These are phyloP conservation scores for Ophion slaviceki DNA, from an alignment of 2,888 invertebrate species.

Conservation along the genomic window DNA sequence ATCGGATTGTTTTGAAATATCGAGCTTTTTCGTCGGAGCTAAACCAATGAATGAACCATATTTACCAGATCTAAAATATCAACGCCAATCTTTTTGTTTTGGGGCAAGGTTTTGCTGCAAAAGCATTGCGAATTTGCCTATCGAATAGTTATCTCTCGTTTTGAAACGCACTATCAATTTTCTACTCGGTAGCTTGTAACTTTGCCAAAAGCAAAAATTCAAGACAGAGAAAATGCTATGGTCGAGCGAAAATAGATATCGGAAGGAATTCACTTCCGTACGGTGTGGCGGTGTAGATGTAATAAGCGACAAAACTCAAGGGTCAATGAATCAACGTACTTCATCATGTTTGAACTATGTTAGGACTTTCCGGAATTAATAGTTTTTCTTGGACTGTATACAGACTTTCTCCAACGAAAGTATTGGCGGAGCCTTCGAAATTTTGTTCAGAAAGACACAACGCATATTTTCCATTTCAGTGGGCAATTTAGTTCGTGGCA, in stretches of 20 bases:
- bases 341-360: not conserved
- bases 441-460: too few species aligned
- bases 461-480: too few species aligned
- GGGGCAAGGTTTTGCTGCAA: too few species aligned
- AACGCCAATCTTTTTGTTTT: too few species aligned
- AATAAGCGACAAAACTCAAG: not conserved
- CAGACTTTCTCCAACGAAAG: not conserved
- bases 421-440: not conserved
- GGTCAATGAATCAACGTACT: not conserved
- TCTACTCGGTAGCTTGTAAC: slow-evolving; percentile 7
- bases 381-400: not conserved
- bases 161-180: not conserved
- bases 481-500: too few species aligned
- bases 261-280: not conserved
- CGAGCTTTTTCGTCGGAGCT: too few species aligned
- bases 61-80: too few species aligned
- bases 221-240: slow-evolving; percentile 1
- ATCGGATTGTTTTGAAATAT: too few species aligned
- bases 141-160: too few species aligned
- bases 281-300: not conserved
- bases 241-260: slow-evolving; percentile 23
- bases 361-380: not conserved
- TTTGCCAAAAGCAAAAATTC: slow-evolving; percentile 22
- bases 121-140: too few species aligned
- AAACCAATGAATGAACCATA: too few species aligned